Evolutionary conservation across 53 echinoderm and acorn worm species (phyloP).

Genomic region (Astropecten irregularis): DNA sequence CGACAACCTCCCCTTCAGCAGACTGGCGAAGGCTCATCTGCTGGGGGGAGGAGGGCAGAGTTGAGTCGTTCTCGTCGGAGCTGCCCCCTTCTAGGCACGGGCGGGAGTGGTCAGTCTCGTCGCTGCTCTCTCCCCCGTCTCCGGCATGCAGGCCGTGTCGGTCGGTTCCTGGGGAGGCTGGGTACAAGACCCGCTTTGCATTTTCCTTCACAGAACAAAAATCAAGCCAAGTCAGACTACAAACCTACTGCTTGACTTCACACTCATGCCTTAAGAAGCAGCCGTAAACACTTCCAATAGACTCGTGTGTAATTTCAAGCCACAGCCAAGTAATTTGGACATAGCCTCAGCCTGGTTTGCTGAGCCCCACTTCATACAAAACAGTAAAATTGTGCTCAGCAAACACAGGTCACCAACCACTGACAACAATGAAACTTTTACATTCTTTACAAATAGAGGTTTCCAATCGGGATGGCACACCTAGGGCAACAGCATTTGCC

Average conservation of each 20-base stretch:
- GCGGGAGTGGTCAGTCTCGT: conserved; percentile 48
- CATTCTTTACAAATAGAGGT: too few relatives aligned
- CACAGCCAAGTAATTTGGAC: too few relatives aligned
- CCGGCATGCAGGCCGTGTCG: conserved; percentile 38
- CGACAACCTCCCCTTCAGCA: conserved; percentile 91
- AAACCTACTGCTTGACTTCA: neutral
- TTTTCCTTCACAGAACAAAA: conserved; percentile 18
- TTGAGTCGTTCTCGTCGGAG: conserved; percentile 76
- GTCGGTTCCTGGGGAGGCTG: neutral
- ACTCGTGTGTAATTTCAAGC: too few relatives aligned
- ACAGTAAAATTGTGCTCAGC: too few relatives aligned
- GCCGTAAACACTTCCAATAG: too few relatives aligned
- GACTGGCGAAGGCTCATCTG: conserved; percentile 70
- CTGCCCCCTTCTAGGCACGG: conserved; percentile 94
- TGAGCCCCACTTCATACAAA: too few relatives aligned
- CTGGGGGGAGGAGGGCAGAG: conserved; percentile 11
- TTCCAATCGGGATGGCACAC: too few relatives aligned
- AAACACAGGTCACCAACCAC: too few relatives aligned
- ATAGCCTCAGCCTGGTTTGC: too few relatives aligned
- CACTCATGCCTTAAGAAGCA: neutral
- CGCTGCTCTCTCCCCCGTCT: conserved; percentile 53
- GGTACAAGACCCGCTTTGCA: conserved; percentile 24
- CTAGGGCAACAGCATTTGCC: too few relatives aligned
- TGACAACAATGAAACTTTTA: too few relatives aligned
- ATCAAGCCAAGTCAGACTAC: neutral